phyloP scores from a whole-genome alignment of 2,113 vertebrate genomes.

The Labrus mixtus region DNA sequence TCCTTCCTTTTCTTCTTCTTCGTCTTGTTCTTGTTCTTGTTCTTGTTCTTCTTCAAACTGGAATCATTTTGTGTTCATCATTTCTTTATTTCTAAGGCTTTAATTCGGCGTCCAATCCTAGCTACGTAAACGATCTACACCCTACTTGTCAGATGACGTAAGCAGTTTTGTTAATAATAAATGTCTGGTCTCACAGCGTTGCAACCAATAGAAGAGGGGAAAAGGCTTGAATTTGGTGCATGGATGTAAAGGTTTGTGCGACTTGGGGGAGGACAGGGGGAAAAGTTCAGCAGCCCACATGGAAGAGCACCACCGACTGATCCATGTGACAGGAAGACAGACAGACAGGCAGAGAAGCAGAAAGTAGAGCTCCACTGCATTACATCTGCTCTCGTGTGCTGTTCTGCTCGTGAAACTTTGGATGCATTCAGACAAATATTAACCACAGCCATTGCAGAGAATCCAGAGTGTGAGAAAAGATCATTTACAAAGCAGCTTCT shows the following conservation, averaged over 20 bases:
- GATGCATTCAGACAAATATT: slow-evolving; percentile 4
- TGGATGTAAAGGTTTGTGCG: slow-evolving; percentile 32
- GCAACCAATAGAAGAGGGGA: neutral
- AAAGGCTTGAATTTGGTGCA: neutral
- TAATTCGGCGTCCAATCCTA: slow-evolving; percentile 49
- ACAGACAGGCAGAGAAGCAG: slow-evolving; percentile 27
- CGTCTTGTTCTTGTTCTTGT: neutral
- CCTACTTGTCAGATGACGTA: slow-evolving; percentile 69
- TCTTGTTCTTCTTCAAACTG: slow-evolving; percentile 7
- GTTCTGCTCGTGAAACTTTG: neutral
- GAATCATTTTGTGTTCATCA: slow-evolving; percentile 1
- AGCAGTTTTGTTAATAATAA: slow-evolving; percentile 60
- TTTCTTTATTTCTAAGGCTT: neutral
- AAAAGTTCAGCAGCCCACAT: slow-evolving; percentile 48
- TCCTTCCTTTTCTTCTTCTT: too few species aligned
- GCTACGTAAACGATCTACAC: slow-evolving; percentile 51
- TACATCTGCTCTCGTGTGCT: neutral
- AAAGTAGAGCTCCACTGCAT: slow-evolving; percentile 11
- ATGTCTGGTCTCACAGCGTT: slow-evolving; percentile 44
- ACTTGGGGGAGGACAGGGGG: slow-evolving; percentile 45
- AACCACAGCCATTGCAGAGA: slow-evolving; percentile 10
- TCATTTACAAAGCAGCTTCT: slow-evolving; percentile 53
- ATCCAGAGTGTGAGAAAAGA: slow-evolving; percentile 40
- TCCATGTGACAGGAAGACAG: slow-evolving; percentile 35
- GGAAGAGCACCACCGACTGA: slow-evolving; percentile 86